Evolutionary conservation across 2,797 vertebrate genomes (phyloP), one percentile per base, ranked within the genome.

Genomic region (Melanotaenia nigrans): DNA sequence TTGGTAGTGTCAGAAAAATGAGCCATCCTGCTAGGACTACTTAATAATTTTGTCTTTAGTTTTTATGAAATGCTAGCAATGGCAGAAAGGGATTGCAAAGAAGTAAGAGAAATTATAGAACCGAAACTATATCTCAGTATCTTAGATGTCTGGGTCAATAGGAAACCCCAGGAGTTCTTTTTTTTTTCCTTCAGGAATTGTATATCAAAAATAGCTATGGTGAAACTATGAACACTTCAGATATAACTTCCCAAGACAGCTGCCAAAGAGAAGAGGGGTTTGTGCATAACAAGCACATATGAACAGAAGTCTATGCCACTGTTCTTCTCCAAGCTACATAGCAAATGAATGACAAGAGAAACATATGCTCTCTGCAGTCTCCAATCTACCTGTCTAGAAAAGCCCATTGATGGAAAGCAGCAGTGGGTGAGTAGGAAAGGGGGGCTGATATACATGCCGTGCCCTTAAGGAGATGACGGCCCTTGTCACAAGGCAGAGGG

Each of bases 401-500:
- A 28, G 53, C 78, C 90, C 92, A 79, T 91, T 96, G 95, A 96
- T 95, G 94, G 95, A 96, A 94, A 87, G 94, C 92, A 90, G 91
- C 90, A 91, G 95, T 88, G 77, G 92, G 62, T 56, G 60, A 32
- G 16, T 57, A 25, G 35, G 30, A 14, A 10, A 18, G 2, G 11
- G 20, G 68, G 49, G 71, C 96, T 92, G 93, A 96, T 97, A 96
- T 96, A 96, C 96, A 96, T 89, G 95, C 95, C 92, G 95, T 96
- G 96, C 96, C 97, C 97, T 98, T 98, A 99, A 98, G 95, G 96
- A 96, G 96, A 97, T 96, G 97, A 97, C 96, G 96, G 92, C 86
- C 83, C 81, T 95, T 96, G 97, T 98, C 97, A 98, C 83, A 90
- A 93, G 93, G 93, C 95, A 92, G 92, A 94, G 93, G 90, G 91